Evolutionary conservation across 2,888 invertebrate genomes (phyloP).

Genomic region (Hypercompe scribonia): DNA sequence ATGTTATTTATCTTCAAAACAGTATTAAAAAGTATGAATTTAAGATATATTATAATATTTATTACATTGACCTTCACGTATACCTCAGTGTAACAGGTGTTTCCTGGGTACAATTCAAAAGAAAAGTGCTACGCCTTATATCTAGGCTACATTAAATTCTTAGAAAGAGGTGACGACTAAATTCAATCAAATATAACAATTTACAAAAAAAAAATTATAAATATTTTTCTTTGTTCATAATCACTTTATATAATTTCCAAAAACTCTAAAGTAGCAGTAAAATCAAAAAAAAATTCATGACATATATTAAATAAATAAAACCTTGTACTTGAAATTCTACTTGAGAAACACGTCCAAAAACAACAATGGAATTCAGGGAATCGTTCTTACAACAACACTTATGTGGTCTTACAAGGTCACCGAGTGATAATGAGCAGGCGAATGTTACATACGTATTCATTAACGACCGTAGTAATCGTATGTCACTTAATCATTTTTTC

Average conservation of each 20-base stretch:
- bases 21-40: too few species aligned
- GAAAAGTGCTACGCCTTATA: neutral
- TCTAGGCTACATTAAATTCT: neutral
- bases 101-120: neutral
- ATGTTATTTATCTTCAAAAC: too few species aligned
- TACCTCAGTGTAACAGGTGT: neutral
- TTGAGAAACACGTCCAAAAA: neutral
- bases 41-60: too few species aligned
- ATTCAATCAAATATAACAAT: neutral
- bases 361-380: conserved; percentile 2
- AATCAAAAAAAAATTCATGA: too few species aligned
- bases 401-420: neutral
- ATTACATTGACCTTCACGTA: too few species aligned
- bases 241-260: too few species aligned
- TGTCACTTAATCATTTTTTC: neutral
- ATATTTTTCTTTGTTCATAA: neutral
- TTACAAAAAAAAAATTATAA: neutral
- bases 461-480: neutral
- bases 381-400: neutral
- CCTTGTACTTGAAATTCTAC: neutral
- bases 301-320: neutral
- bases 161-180: neutral
- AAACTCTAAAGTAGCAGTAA: too few species aligned
- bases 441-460: neutral
- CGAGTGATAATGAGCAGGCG: neutral